Evolutionary conservation across 2,113 vertebrate species (phyloP), one percentile per base, ranked within the genome.

Genomic region (Dermatemys mawii): DNA sequence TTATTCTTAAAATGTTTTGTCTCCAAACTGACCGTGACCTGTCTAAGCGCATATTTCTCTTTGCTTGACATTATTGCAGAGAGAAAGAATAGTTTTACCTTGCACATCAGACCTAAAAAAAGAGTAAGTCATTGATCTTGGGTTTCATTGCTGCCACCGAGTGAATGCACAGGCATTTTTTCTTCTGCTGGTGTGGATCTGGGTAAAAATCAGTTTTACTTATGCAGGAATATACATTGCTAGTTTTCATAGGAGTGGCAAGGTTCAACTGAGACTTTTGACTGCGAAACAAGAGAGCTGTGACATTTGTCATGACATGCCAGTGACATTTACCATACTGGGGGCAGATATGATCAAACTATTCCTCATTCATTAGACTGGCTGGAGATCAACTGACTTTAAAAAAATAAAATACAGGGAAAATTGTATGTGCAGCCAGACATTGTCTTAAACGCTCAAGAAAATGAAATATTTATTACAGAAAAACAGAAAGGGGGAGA

Each of bases 21-120:
- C 96, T 83, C 95, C 94, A 93, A 95, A 96, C 96, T 96, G 97
- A 93, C 97, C 97, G 27, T 97, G 97, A 96, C 95, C 97, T 94
- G 89, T 5, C 90, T n/a, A 50, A 86, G 88, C 96, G 89, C 93
- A 67, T 94, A 97, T 97, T 97, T 96, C 95, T 96, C 91, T 96
- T 87, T 93, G 89, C 94, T 96, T 97, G 97, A 97, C 96, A 96
- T 95, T 97, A 97, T 96, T 95, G 95, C 95, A 86, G 94, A 96
- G 90, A 95, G 96, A 97, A 96, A 94, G 93, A 97, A 90, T 92
- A 94, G 94, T 95, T 97, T 97, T 97, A 97, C 95, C 95, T 97
- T 97, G 96, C 94, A 90, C 93, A 63, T 84, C 92, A 90, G 94
- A 86, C 95, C 95, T 94, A 93, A 90, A 93, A 93, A 70, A 94